Evolutionary conservation across 2,797 vertebrate species (phyloP).

Genomic region (Petrocephalus sullivani): DNA sequence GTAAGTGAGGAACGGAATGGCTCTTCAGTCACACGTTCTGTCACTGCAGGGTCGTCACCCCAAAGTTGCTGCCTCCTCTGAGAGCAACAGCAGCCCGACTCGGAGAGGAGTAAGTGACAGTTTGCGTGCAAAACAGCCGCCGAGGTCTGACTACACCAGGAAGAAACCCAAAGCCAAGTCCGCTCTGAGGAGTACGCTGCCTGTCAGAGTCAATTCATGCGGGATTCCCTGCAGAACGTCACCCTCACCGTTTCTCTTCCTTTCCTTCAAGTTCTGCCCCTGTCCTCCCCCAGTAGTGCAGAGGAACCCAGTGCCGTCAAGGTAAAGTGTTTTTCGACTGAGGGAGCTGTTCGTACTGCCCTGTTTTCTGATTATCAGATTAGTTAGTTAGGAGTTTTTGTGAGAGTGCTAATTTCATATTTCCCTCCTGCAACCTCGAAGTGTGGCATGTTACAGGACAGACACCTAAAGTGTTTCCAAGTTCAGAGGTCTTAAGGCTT

Average conservation of each 20-base stretch:
- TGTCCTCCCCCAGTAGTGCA: conserved; percentile 45
- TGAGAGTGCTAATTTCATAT: not conserved
- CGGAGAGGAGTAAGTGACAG: conserved; percentile 48
- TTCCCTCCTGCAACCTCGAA: not conserved
- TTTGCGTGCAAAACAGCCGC: not conserved
- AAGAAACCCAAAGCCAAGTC: conserved; percentile 58
- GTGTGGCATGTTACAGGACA: not conserved
- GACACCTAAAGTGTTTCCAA: not conserved
- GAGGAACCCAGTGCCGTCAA: conserved; percentile 34
- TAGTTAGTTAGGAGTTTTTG: not conserved
- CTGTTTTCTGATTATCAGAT: not conserved
- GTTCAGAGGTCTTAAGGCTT: not conserved
- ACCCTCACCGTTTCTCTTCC: not conserved
- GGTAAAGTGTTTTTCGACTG: conserved; percentile 28
- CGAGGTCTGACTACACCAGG: conserved; percentile 49
- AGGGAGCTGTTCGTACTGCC: not conserved
- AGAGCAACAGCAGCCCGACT: conserved; percentile 43
- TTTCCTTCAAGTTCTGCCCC: conserved; percentile 54
- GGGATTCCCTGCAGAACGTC: not conserved
- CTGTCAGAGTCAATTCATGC: not conserved
- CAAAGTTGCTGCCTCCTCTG: conserved; percentile 38
- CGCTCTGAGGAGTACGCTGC: conserved; percentile 60
- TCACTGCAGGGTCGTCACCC: not conserved
- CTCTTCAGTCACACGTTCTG: not conserved
- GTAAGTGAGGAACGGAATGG: not conserved